These are phyloP conservation scores for Salvelinus namaycush DNA, from an alignment of 2,113 vertebrate genomes.

Conservation along the genomic window DNA sequence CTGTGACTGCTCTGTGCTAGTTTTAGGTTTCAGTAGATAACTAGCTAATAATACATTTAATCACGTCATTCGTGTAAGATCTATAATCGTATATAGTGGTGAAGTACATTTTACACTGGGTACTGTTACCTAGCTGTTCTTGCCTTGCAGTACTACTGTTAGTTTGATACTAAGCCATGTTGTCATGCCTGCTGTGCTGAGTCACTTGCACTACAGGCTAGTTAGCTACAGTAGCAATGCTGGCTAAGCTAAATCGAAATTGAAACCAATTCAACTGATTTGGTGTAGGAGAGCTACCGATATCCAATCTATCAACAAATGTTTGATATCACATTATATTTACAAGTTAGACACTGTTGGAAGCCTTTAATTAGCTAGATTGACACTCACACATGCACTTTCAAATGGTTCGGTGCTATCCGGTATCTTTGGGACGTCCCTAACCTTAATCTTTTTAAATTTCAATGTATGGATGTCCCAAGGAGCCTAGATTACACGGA, in stretches of 20 bases:
- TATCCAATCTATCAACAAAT: too few relatives aligned
- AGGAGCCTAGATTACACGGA: too few relatives aligned
- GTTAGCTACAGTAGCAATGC: neutral
- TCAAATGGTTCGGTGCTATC: too few relatives aligned
- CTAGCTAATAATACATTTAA: neutral
- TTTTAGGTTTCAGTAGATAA: neutral
- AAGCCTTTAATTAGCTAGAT: too few relatives aligned
- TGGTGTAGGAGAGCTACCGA: neutral
- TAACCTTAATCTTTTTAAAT: too few relatives aligned
- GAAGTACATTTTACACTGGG: neutral
- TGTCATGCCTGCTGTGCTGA: conserved; percentile 11
- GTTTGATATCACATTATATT: too few relatives aligned
- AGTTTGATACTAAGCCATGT: neutral
- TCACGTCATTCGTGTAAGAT: neutral
- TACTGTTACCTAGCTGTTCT: too few relatives aligned
- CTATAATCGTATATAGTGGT: neutral
- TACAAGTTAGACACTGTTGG: too few relatives aligned
- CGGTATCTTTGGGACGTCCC: too few relatives aligned
- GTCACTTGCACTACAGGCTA: neutral
- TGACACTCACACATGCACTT: too few relatives aligned
- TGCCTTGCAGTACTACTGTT: too few relatives aligned
- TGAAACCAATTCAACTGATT: neutral
- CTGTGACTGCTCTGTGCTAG: neutral
- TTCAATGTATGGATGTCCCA: too few relatives aligned
- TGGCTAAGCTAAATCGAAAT: conserved; percentile 1